phyloP scores from a whole-genome alignment of 1,140 invertebrate species.

The Temnothorax nylanderi region DNA sequence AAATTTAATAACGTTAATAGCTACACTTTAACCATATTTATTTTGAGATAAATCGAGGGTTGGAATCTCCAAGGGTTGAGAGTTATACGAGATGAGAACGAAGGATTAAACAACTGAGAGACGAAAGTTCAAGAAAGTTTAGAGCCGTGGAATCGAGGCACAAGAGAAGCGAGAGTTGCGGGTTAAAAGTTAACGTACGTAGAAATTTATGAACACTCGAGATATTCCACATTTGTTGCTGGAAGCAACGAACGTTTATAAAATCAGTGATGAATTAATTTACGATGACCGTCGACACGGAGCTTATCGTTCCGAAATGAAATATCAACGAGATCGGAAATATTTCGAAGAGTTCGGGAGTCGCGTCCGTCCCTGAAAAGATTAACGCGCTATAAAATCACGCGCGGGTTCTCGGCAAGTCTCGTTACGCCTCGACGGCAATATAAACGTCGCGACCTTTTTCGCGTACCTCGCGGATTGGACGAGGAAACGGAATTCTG shows the following conservation, averaged over 20 bases:
- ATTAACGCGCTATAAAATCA: constrained; percentile 4
- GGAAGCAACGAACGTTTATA: not conserved
- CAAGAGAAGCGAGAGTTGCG: not conserved
- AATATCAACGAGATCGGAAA: not conserved
- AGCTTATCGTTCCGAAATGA: not conserved
- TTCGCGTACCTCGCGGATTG: constrained; percentile 43
- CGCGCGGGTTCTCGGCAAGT: not conserved
- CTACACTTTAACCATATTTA: not conserved
- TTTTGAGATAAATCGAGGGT: not conserved
- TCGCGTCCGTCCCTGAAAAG: not conserved
- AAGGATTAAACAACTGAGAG: not conserved
- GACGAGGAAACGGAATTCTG: constrained; percentile 63
- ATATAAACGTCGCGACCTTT: constrained; percentile 52
- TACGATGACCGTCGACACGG: not conserved
- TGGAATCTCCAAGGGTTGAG: not conserved
- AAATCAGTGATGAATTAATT: not conserved
- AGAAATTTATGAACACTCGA: not conserved
- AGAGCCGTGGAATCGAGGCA: not conserved
- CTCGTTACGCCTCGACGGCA: constrained; percentile 23
- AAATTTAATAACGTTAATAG: not conserved
- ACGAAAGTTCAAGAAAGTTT: not conserved
- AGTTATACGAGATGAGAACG: not conserved
- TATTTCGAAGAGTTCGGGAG: not conserved
- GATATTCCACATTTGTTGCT: not conserved
- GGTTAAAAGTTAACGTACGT: constrained; percentile 26